Conservation (phyloP, 2,888 invertebrate species). For the Nemapogon koenigi region DNA sequence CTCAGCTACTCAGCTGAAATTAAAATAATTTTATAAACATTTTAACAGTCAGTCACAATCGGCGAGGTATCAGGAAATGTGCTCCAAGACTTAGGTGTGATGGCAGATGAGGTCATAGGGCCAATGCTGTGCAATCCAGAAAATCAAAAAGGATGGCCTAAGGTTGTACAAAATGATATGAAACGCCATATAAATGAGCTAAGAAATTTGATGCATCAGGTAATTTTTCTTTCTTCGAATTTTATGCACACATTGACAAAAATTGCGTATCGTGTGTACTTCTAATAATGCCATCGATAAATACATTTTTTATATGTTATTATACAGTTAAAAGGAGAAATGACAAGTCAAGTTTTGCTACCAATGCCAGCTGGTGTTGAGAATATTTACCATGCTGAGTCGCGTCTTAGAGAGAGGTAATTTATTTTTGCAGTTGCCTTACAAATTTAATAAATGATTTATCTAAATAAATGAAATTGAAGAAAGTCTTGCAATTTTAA, state of each 20-base stretch:
- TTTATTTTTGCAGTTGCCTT: too few species aligned
- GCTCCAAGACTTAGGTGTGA: slow-evolving; percentile 70
- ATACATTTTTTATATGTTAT: background rate
- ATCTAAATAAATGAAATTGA: too few species aligned
- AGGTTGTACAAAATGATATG: slow-evolving; percentile 74
- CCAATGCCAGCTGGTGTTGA: slow-evolving; percentile 85
- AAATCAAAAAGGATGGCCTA: slow-evolving; percentile 78
- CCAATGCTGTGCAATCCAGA: slow-evolving; percentile 74
- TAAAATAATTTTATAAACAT: too few species aligned
- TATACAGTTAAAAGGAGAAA: slow-evolving; percentile 75
- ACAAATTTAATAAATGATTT: too few species aligned
- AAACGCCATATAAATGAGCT: slow-evolving; percentile 72
- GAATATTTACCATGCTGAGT: slow-evolving; percentile 68
- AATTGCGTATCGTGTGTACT: too few species aligned
- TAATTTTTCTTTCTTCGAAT: slow-evolving; percentile 22
- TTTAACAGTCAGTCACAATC: slow-evolving; percentile 57
- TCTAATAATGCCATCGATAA: too few species aligned
- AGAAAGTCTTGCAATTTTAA: too few species aligned
- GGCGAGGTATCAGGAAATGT: slow-evolving; percentile 78
- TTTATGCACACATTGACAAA: too few species aligned
- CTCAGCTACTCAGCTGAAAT: too few species aligned
- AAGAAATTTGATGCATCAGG: slow-evolving; percentile 74
- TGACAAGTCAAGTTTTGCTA: slow-evolving; percentile 83
- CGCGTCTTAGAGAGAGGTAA: slow-evolving; percentile 47
- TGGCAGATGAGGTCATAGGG: slow-evolving; percentile 76